Base-by-base conservation (phyloP, 2,888 invertebrate genomes). In the Hermodice carunculata region DNA sequence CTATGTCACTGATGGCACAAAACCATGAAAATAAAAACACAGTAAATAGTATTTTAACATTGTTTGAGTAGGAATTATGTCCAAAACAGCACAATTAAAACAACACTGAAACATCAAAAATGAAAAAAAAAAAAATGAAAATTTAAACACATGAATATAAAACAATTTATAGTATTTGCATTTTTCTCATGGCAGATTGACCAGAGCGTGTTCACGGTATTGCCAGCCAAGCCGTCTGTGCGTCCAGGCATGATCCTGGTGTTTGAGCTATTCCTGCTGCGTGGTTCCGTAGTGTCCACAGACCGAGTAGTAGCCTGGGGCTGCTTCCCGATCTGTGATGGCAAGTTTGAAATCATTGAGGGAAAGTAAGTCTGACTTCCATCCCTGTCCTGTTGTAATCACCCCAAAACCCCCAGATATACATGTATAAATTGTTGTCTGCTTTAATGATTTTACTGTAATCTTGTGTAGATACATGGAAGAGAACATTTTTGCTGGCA, bases 351-450 rank as follows among this genome's bases (percentile, higher is more conserved):
- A 48, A 74, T 84, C 54, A 73, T 84, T 24, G 82, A 84, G 67
- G 84, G 84, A 64, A 82, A 81, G 83, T 84, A 69, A 78, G 81
- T 76, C n/a, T n/a, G n/a, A n/a, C n/a, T n/a, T n/a, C n/a, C n/a
- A n/a, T n/a, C n/a, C n/a, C n/a, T n/a, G n/a, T n/a, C n/a, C n/a
- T n/a, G n/a, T n/a, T n/a, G n/a, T n/a, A n/a, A n/a, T n/a, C n/a
- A n/a, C n/a, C n/a, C n/a, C n/a, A n/a, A n/a, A n/a, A n/a, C n/a
- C n/a, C n/a, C n/a, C n/a, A n/a, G n/a, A n/a, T n/a, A n/a, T n/a
- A n/a, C n/a, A n/a, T n/a, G n/a, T n/a, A n/a, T n/a, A n/a, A n/a
- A n/a, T n/a, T n/a, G n/a, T n/a, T n/a, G n/a, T n/a, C n/a, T n/a
- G n/a, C n/a, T n/a, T n/a, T n/a, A n/a, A n/a, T n/a, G n/a, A n/a